These are phyloP conservation scores for Gibbula magus DNA, from an alignment of 2,888 invertebrate genomes.

Conservation along the genomic window DNA sequence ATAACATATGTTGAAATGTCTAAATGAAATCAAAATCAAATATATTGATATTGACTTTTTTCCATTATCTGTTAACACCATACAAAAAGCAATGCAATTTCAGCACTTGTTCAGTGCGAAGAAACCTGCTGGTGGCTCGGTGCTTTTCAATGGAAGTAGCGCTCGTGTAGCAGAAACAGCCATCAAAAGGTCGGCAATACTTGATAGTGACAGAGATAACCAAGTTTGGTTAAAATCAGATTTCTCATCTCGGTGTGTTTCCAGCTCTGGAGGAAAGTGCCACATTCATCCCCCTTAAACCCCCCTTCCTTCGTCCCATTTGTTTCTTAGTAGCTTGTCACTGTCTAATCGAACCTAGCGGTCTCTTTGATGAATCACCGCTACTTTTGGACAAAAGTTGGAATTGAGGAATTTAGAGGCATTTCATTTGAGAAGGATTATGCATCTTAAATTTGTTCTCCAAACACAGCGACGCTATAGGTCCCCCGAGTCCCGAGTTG, in stretches of 20 bases:
- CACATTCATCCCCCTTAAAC: slow-evolving; percentile 13
- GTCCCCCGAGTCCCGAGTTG: slow-evolving; percentile 24
- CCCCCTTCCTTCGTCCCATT: slow-evolving; percentile 19
- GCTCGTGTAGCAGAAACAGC: not conserved
- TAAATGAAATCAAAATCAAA: too few species aligned
- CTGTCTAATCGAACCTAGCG: slow-evolving; percentile 13
- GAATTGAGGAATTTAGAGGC: slow-evolving; percentile 24
- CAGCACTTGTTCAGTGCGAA: too few species aligned
- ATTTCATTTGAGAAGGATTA: slow-evolving; percentile 32
- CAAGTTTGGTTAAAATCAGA: slow-evolving; percentile 19
- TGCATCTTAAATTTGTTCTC: slow-evolving; percentile 23
- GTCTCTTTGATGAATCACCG: slow-evolving; percentile 26
- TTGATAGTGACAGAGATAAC: not conserved
- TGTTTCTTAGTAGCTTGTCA: slow-evolving; percentile 17
- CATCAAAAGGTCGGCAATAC: not conserved
- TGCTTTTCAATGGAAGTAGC: too few species aligned
- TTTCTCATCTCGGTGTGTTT: slow-evolving; percentile 6
- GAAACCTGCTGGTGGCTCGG: too few species aligned
- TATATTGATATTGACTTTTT: too few species aligned
- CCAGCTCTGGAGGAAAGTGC: not conserved
- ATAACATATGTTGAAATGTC: too few species aligned
- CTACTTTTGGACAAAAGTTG: slow-evolving; percentile 16
- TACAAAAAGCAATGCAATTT: too few species aligned
- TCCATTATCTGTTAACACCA: too few species aligned
- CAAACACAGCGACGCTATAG: slow-evolving; percentile 7